Evolutionary conservation across 2,113 vertebrate genomes (phyloP).

Genomic region (Burhinus oedicnemus): DNA sequence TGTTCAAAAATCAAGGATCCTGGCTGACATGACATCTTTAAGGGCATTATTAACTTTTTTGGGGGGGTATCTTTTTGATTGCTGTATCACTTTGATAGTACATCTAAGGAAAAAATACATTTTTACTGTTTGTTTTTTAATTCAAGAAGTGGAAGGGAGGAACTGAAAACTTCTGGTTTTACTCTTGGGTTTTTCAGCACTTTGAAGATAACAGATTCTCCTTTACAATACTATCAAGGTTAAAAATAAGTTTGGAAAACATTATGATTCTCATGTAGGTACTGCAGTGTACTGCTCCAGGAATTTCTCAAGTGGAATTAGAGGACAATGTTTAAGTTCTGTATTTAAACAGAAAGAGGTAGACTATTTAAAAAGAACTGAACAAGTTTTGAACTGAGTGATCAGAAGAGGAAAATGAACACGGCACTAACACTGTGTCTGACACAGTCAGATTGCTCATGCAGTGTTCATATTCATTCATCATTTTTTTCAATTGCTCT

Average conservation of each 20-base stretch:
- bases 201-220: constrained; percentile 20
- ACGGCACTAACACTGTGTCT: neutral
- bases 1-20: neutral
- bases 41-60: neutral
- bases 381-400: constrained; percentile 3
- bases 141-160: neutral
- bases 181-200: neutral
- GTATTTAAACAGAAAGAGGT: neutral
- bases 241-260: neutral
- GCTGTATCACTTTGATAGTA: neutral
- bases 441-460: constrained; percentile 4
- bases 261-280: neutral
- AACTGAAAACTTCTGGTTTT: constrained; percentile 4
- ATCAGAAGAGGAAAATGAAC: constrained; percentile 40
- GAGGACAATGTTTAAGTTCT: neutral
- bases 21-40: neutral
- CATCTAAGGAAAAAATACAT: neutral
- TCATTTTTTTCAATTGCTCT: constrained; percentile 21
- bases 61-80: neutral
- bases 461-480: constrained; percentile 36
- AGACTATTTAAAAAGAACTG: constrained; percentile 12
- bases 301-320: constrained; percentile 18
- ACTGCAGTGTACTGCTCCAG: neutral
- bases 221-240: neutral
- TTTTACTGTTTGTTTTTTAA: neutral